phyloP scores from a whole-genome alignment of 2,113 vertebrate species.

The Cichladusa arquata region DNA sequence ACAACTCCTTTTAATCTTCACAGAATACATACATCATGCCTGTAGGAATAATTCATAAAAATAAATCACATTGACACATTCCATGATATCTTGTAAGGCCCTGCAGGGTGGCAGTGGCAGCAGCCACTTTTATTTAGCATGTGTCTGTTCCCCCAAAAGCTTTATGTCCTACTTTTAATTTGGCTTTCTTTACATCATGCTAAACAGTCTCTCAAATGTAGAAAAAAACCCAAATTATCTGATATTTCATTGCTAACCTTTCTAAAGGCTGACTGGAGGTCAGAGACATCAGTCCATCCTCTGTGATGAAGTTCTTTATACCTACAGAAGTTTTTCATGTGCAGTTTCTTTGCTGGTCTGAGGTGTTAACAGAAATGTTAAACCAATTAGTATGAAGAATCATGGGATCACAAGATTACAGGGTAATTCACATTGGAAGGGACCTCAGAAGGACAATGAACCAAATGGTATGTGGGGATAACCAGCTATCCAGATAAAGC shows the following conservation, averaged over 20 bases:
- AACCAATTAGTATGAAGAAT: neutral
- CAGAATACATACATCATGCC: conserved; percentile 13
- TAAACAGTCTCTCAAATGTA: neutral
- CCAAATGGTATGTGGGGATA: neutral
- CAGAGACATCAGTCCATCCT: neutral
- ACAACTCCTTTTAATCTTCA: conserved; percentile 6
- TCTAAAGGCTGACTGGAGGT: neutral
- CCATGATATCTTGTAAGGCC: conserved; percentile 14
- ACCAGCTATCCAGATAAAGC: neutral
- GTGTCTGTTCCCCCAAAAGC: conserved; percentile 31
- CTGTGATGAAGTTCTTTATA: neutral
- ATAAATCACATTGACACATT: conserved; percentile 64
- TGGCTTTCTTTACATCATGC: neutral
- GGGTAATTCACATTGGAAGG: neutral
- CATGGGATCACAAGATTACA: neutral
- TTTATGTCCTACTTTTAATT: conserved; percentile 59
- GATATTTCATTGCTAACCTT: neutral
- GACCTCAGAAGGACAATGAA: neutral
- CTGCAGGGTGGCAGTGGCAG: conserved; percentile 44
- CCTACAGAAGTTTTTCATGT: neutral
- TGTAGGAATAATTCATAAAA: conserved; percentile 43
- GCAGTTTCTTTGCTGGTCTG: neutral
- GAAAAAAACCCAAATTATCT: neutral
- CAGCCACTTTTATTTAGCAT: conserved; percentile 41
- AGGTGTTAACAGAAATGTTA: neutral